phyloP scores from a whole-genome alignment of 2,888 invertebrate species.

The Plusia festucae region DNA sequence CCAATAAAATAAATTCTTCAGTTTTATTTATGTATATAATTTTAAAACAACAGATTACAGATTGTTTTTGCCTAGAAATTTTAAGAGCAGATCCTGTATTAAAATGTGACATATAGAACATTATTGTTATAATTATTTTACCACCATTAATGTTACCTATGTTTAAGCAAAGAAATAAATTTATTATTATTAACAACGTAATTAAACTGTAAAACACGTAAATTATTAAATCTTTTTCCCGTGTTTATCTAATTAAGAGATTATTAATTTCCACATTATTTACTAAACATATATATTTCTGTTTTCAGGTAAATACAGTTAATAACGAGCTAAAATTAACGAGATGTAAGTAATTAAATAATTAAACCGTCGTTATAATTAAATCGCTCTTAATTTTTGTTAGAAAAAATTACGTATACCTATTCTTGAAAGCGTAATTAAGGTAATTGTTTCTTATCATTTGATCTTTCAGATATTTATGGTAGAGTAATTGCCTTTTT shows the following conservation, averaged over 20 bases:
- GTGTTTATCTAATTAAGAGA: neutral
- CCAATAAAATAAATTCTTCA: no score
- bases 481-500: neutral
- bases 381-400: conserved; percentile 5
- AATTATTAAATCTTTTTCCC: no score
- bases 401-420: conserved; percentile 11
- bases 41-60: no score
- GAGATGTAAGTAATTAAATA: conserved; percentile 34
- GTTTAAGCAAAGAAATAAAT: no score
- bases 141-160: no score
- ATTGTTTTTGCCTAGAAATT: no score
- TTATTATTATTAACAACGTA: no score
- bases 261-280: neutral
- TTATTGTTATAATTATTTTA: no score
- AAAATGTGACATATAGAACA: no score
- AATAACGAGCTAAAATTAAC: conserved; percentile 25
- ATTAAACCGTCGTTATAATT: conserved; percentile 24
- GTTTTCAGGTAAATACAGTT: conserved; percentile 38
- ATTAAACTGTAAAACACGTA: no score
- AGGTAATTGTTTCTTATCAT: conserved; percentile 9
- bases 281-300: conserved; percentile 7
- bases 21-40: no score
- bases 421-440: conserved; percentile 25
- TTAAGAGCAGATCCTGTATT: no score
- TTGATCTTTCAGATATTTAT: neutral